Percentiles rank a stretch among this genome's conserved stretches.
phyloP scores from a whole-genome alignment of 2,888 invertebrate genomes.

The Gnatocerus cornutus region DNA sequence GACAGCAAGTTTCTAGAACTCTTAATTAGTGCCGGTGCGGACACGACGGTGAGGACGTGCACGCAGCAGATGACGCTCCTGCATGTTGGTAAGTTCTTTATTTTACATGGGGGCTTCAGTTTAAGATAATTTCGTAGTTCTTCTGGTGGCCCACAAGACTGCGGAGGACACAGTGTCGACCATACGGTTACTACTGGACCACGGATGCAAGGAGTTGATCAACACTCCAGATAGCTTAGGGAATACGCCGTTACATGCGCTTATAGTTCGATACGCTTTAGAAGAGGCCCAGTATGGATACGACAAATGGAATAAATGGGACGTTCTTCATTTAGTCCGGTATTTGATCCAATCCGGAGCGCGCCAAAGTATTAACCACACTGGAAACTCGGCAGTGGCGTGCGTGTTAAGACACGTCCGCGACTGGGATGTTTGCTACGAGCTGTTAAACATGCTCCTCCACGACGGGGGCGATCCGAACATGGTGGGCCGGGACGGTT shows the following conservation, averaged over 20 bases:
- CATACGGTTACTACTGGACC: constrained; percentile 79
- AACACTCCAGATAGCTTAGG: constrained; percentile 83
- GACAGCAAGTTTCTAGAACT: constrained; percentile 80
- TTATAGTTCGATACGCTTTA: constrained; percentile 78
- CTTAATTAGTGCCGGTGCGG: constrained; percentile 79
- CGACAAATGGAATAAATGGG: constrained; percentile 84
- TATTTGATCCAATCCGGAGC: constrained; percentile 78
- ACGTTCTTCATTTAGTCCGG: constrained; percentile 80
- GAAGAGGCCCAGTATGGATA: constrained; percentile 81
- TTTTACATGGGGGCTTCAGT: too few relatives aligned
- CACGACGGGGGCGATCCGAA: constrained; percentile 80
- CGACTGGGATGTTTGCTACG: constrained; percentile 80
- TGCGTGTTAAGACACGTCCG: constrained; percentile 81
- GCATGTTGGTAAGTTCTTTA: constrained; percentile 72
- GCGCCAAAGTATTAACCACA: constrained; percentile 80
- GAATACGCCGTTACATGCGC: constrained; percentile 82
- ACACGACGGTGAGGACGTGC: constrained; percentile 80
- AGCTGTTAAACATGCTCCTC: constrained; percentile 76
- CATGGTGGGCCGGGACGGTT: constrained; percentile 81
- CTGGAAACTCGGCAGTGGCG: constrained; percentile 80
- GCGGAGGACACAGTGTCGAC: constrained; percentile 82
- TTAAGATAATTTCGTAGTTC: constrained; percentile 68
- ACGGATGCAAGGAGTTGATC: constrained; percentile 82
- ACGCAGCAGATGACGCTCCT: constrained; percentile 82
- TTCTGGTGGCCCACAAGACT: constrained; percentile 80